These are phyloP conservation scores for Piaya cayana DNA, from an alignment of 2,113 vertebrate genomes.

Conservation along the genomic window DNA sequence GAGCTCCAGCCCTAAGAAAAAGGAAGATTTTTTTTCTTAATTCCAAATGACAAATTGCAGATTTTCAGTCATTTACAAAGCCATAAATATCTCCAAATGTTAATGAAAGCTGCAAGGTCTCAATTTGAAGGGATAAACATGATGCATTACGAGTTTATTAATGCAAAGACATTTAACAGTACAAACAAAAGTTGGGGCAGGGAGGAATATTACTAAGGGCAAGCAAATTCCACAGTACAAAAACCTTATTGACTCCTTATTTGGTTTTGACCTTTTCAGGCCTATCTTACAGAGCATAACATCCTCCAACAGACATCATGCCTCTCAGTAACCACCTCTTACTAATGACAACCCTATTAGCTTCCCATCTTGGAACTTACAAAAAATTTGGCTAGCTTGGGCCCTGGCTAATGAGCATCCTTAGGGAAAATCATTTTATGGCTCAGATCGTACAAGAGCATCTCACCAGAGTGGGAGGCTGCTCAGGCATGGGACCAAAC, in stretches of 20 bases:
- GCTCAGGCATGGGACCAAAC: neutral
- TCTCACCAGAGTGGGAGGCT: neutral
- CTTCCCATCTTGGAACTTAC: neutral
- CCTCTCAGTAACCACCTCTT: neutral
- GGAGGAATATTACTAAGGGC: neutral
- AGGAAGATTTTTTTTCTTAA: slow-evolving; percentile 45
- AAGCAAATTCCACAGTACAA: neutral
- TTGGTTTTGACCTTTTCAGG: neutral
- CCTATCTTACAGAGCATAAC: neutral
- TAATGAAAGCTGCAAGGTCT: slow-evolving; percentile 31
- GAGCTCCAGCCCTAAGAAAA: neutral
- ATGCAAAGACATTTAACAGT: slow-evolving; percentile 19
- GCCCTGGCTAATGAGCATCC: neutral
- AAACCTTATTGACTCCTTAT: neutral
- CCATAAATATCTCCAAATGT: slow-evolving; percentile 37
- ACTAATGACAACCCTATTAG: neutral
- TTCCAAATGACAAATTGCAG: slow-evolving; percentile 50
- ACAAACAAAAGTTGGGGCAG: neutral
- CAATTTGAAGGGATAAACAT: slow-evolving; percentile 44
- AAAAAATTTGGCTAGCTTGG: neutral
- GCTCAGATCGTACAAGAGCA: neutral
- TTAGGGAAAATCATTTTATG: neutral
- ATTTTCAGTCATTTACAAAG: slow-evolving; percentile 49
- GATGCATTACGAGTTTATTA: slow-evolving; percentile 5
- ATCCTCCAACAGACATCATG: neutral